Conservation (phyloP, 2,888 invertebrate species). For the Rhopalosiphum nymphaeae region DNA sequence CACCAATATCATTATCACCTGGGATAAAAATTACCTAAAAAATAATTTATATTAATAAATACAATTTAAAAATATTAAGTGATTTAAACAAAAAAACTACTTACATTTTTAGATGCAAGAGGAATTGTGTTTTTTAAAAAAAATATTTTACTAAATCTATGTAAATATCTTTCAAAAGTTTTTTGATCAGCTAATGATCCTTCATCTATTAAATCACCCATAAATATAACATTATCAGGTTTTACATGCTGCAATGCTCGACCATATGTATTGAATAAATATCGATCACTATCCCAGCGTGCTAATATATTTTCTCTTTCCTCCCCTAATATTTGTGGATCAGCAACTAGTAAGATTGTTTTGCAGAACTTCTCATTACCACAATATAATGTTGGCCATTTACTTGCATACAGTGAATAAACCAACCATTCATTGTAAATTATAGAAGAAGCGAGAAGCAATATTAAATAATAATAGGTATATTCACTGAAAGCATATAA, state of each 20-base stretch:
- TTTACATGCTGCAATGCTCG: constrained; percentile 79
- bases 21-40: constrained; percentile 81
- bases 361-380: constrained; percentile 73
- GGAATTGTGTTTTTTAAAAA: constrained; percentile 57
- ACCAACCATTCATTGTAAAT: constrained; percentile 75
- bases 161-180: constrained; percentile 82
- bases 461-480: constrained; percentile 30
- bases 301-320: constrained; percentile 79
- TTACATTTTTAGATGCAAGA: constrained; percentile 48
- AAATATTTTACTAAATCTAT: constrained; percentile 78
- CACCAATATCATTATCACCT: constrained; percentile 98
- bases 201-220: constrained; percentile 96
- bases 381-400: constrained; percentile 72
- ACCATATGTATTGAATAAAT: constrained; percentile 82
- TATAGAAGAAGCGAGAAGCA: not conserved
- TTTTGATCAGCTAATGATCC: constrained; percentile 82
- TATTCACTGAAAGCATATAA: constrained; percentile 52
- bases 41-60: not conserved
- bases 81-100: constrained; percentile 1
- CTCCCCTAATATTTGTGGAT: constrained; percentile 93
- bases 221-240: constrained; percentile 88
- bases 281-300: constrained; percentile 92
- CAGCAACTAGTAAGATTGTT: constrained; percentile 83
- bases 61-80: not conserved
- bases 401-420: constrained; percentile 73